A percentile compares a stretch with the other conserved stretches of the same genome.
phyloP scores from a whole-genome alignment of 2,797 vertebrate genomes.

The Meriones psammophilus region DNA sequence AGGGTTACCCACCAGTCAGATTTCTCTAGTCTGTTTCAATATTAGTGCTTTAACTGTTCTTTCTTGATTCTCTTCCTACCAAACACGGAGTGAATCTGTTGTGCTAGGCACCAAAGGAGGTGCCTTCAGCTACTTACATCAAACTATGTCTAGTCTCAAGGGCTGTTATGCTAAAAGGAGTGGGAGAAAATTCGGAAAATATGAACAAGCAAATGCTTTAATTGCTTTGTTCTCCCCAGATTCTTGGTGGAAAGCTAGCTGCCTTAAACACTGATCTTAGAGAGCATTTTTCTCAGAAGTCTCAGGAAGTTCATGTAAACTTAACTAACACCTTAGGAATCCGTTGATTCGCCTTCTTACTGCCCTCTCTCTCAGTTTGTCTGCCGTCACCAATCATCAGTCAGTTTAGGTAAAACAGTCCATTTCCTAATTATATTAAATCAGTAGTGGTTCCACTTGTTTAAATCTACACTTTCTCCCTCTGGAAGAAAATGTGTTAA shows the following conservation, averaged over 20 bases:
- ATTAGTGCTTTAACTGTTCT: background rate
- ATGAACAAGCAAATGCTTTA: conserved; percentile 50
- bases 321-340: conserved; percentile 40
- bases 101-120: background rate
- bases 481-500: conserved; percentile 52
- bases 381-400: conserved; percentile 41
- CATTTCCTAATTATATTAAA: conserved; percentile 57
- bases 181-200: background rate
- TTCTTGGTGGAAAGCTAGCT: conserved; percentile 63
- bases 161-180: conserved; percentile 33
- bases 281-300: conserved; percentile 52
- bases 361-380: background rate
- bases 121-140: background rate
- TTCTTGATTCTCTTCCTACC: background rate
- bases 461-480: background rate
- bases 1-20: background rate
- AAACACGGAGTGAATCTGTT: background rate
- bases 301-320: conserved; percentile 38
- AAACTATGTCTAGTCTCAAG: conserved; percentile 32
- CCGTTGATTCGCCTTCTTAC: background rate
- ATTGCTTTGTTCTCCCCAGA: conserved; percentile 3
- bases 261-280: conserved; percentile 27
- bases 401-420: background rate
- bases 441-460: conserved; percentile 25
- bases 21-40: background rate